Conservation (phyloP, 1,140 invertebrate genomes). For the Radopholus similis region DNA sequence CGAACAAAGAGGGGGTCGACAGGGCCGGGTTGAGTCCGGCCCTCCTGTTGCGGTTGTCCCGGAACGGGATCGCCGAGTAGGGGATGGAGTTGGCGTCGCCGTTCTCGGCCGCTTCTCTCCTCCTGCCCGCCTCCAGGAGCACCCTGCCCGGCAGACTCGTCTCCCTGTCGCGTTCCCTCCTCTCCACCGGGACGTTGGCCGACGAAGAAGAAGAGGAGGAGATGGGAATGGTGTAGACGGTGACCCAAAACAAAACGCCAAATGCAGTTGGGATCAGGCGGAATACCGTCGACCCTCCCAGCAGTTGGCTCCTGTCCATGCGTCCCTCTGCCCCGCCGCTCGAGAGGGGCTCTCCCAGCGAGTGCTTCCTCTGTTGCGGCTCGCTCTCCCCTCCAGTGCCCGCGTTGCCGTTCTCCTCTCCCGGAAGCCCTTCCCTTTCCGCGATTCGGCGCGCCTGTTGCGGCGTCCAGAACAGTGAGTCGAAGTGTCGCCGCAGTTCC, state of each 20-base stretch:
- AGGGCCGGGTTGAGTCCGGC: not conserved
- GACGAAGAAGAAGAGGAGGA: not conserved
- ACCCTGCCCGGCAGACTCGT: no score
- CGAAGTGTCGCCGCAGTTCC: constrained; percentile 2
- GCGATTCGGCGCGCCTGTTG: constrained; percentile 15
- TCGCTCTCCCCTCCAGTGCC: not conserved
- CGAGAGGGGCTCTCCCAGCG: not conserved
- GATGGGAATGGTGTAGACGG: constrained; percentile 14
- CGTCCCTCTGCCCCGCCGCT: no score
- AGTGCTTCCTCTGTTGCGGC: not conserved
- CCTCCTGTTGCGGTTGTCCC: not conserved
- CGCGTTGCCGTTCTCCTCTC: not conserved
- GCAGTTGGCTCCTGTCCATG: not conserved
- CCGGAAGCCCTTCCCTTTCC: not conserved
- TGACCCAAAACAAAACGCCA: no score
- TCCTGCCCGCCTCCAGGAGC: not conserved
- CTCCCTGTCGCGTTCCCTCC: not conserved
- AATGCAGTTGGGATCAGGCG: no score
- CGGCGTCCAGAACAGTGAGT: constrained; percentile 11
- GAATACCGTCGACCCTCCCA: constrained; percentile 3
- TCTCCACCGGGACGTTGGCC: not conserved
- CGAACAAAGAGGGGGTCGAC: constrained; percentile 12
- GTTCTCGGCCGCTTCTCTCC: not conserved
- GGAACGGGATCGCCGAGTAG: constrained; percentile 17
- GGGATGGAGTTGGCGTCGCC: not conserved